These are phyloP conservation scores for Nestor notabilis DNA, from an alignment of 2,113 vertebrate genomes.

Conservation along the genomic window DNA sequence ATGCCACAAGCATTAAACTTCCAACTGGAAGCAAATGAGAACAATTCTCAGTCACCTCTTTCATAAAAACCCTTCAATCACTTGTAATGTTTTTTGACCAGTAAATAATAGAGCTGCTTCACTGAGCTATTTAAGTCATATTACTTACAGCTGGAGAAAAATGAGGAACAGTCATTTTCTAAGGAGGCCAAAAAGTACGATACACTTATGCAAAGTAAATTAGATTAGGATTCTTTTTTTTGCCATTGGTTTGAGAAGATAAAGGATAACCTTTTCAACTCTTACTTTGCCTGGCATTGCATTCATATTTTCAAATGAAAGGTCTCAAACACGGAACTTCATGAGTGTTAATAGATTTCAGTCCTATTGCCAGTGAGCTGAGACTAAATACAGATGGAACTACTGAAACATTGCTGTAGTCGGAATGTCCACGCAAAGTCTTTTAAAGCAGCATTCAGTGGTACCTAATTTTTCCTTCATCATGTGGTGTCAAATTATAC, in stretches of 20 bases:
- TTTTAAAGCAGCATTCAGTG: background rate
- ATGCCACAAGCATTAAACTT: slow-evolving; percentile 56
- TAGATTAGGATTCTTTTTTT: slow-evolving; percentile 34
- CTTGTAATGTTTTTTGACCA: slow-evolving; percentile 63
- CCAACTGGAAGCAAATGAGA: slow-evolving; percentile 65
- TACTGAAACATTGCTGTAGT: background rate
- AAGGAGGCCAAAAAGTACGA: background rate
- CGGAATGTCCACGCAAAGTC: background rate
- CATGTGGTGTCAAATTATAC: background rate
- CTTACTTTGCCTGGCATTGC: background rate
- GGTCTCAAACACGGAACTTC: background rate
- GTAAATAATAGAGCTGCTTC: slow-evolving; percentile 62
- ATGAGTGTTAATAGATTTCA: background rate
- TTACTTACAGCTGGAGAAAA: slow-evolving; percentile 72
- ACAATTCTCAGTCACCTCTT: slow-evolving; percentile 61
- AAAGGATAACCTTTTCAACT: slow-evolving; percentile 56
- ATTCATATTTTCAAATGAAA: slow-evolving; percentile 29
- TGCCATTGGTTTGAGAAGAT: slow-evolving; percentile 31
- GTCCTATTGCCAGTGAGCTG: background rate
- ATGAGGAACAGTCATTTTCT: slow-evolving; percentile 58
- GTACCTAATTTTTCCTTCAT: background rate
- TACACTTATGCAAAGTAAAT: slow-evolving; percentile 35
- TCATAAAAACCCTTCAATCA: slow-evolving; percentile 61
- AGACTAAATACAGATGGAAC: slow-evolving; percentile 21
- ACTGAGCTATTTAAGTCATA: slow-evolving; percentile 64